Evolutionary conservation across 2,888 invertebrate genomes (phyloP).

Genomic region (Sminthurinus aureus): DNA sequence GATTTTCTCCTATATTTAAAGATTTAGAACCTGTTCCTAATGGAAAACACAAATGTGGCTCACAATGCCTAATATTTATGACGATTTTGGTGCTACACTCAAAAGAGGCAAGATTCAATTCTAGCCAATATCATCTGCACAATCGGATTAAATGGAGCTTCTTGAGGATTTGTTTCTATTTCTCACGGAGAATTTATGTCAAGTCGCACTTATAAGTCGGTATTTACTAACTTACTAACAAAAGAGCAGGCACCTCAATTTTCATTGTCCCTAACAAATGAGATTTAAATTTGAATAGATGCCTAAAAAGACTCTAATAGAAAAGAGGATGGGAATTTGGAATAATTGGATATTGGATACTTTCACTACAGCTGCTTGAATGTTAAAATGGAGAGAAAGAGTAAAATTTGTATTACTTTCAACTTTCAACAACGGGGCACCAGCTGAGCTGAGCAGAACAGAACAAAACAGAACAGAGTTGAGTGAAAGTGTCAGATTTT

Average conservation of each 20-base stretch:
- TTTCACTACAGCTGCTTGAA: neutral
- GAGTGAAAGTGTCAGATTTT: neutral
- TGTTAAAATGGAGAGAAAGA: neutral
- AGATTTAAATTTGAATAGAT: constrained; percentile 8
- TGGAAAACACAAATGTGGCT: too few species aligned
- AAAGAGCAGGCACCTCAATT: constrained; percentile 14
- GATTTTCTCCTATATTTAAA: neutral
- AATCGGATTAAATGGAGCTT: constrained; percentile 21
- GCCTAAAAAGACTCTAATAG: neutral
- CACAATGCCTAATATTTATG: neutral
- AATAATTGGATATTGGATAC: constrained; percentile 22
- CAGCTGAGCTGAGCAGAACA: constrained; percentile 16
- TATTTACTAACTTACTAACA: neutral
- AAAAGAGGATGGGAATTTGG: constrained; percentile 1
- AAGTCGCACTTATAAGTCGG: neutral
- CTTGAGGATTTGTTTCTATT: constrained; percentile 16
- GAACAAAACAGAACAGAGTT: too few species aligned
- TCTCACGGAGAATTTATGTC: neutral
- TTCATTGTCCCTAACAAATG: neutral
- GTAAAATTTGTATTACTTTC: neutral
- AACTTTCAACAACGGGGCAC: neutral
- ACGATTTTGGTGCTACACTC: neutral
- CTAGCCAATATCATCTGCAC: neutral
- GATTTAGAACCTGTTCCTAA: neutral
- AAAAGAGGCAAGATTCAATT: neutral